Conservation (phyloP, 2,888 invertebrate species). For the Mimas tiliae region DNA sequence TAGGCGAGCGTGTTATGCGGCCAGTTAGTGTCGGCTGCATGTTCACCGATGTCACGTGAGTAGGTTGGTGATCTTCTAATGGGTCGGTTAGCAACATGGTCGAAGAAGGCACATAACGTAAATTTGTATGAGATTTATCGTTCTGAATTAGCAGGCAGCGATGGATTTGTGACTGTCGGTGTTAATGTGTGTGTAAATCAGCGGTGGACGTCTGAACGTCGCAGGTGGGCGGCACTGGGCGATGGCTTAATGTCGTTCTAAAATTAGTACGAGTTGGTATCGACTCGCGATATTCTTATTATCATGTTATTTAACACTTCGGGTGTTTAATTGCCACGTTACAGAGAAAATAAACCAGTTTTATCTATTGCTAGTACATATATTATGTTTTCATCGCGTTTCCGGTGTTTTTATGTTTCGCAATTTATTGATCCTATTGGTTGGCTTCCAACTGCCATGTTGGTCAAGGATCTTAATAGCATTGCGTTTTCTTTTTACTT, state of each 20-base stretch:
- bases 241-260: slow-evolving; percentile 48
- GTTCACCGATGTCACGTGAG: slow-evolving; percentile 37
- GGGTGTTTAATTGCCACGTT: slow-evolving; percentile 10
- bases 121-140: slow-evolving; percentile 72
- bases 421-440: neutral
- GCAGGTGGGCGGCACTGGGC: slow-evolving; percentile 64
- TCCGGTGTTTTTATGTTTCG: neutral
- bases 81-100: slow-evolving; percentile 61
- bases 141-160: slow-evolving; percentile 72
- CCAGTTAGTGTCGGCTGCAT: slow-evolving; percentile 69
- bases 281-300: slow-evolving; percentile 18
- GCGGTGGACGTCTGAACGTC: slow-evolving; percentile 44
- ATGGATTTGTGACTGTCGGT: slow-evolving; percentile 76
- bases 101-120: slow-evolving; percentile 67
- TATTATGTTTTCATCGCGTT: neutral
- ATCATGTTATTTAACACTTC: slow-evolving; percentile 22
- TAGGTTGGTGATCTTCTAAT: slow-evolving; percentile 53
- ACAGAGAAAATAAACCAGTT: slow-evolving; percentile 14
- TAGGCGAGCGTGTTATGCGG: slow-evolving; percentile 52
- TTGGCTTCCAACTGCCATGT: neutral
- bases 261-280: neutral
- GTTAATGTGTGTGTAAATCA: slow-evolving; percentile 68
- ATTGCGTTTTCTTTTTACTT: neutral
- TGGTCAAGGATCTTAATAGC: neutral
- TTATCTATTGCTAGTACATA: slow-evolving; percentile 8